Base-by-base conservation (phyloP, 2,797 vertebrate species). In the Sorex maritimensis region DNA sequence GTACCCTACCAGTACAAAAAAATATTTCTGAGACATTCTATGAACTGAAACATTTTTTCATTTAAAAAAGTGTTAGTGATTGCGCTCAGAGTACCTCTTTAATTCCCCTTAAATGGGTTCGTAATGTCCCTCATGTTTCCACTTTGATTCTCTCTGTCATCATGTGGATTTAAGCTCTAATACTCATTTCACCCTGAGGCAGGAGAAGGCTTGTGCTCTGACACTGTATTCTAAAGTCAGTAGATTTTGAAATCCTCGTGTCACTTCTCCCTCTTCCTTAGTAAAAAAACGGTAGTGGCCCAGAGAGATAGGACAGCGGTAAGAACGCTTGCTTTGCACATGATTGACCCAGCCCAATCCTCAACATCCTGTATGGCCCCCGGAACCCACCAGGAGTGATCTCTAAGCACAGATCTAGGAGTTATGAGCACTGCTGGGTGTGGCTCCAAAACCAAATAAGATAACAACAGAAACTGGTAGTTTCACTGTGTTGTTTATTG, bases 201-300 rank as follows among this genome's bases (percentile, higher is more conserved):
- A 92, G 49, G 21, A 55, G 19, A 85, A 80, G 85, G 67, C 58
- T 7, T 15, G 21, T 61, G 58, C 4, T 19, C 19, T 19, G 58
- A 17, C 17, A 23, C 58, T 23, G 14, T 6, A 79, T n/a, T 74
- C n/a, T 92, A 74, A 94, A 93, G 71, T 34, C 58, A 77, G 2
- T 88, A 12, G 75, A 77, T 49, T 83, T 82, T 86, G 38, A 92
- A 65, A 58, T 55, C 6, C 67, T 86, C 88, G 28, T 93, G 28
- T 34, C 52, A 52, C 11, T 34, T 14, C 8, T 83, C 12, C 19
- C 19, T 34, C 15, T 82, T 8, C 23, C 85, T 86, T 77, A 75
- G 52, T 90, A 79, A 88, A 55, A 61, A 61, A 49, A 49, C 3
- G 2, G 49, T 15, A 61, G 58, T 61, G 17, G 17, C 58, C 21